Base-by-base conservation (phyloP, 64 coral and sea anemone species). In the Stichodactyla helianthus region DNA sequence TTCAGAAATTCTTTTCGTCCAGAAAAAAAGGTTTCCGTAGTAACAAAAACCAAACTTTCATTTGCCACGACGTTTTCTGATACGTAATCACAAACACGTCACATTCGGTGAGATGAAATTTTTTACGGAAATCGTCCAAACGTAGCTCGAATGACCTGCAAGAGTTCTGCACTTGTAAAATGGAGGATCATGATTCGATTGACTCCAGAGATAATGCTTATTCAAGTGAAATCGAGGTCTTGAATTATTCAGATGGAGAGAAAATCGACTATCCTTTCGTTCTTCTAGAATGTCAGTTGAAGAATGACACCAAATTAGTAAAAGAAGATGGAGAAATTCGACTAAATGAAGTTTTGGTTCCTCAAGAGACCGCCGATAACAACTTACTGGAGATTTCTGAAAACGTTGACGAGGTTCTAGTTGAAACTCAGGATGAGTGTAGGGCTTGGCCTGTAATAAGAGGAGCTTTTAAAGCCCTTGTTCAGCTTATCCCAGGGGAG, bases 401-500 rank as follows among this genome's bases (percentile, higher is more conserved):
- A 71, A 56, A 71, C 54, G 27, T 13, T 17, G 81, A 53, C 16
- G 35, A 80, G 44, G 82, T 95, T 78, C 50, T 95, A 51, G 86
- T 91, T 35, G 80, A 91, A 67, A 76, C 81, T 55, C 31, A 76
- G 31, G 20, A 56, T 51, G 55, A n/a, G 16, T 91, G 93, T 86
- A 77, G 53, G 50, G 53, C 23, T 8, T 99, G 97, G 97, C 97
- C 97, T 5, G 64, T 99, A 20, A 59, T 88, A 1, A 54, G 60
- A 79, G 85, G 77, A 86, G 93, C 84, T 54, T 99, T 99, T 88
- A 99, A 99, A 79, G 90, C 64, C 6, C 79, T 99, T 22, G 79
- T 92, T 6, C 64, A 70, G 19, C 82, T 99, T 17, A 74, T 17
- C n/a, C 79, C 77, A 71, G 97, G 97, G 56, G 90, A 88, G 55